These are phyloP conservation scores for Aplysina aerophoba DNA, from an alignment of 37 sponge, comb jelly and placozoan genomes.

Conservation along the genomic window DNA sequence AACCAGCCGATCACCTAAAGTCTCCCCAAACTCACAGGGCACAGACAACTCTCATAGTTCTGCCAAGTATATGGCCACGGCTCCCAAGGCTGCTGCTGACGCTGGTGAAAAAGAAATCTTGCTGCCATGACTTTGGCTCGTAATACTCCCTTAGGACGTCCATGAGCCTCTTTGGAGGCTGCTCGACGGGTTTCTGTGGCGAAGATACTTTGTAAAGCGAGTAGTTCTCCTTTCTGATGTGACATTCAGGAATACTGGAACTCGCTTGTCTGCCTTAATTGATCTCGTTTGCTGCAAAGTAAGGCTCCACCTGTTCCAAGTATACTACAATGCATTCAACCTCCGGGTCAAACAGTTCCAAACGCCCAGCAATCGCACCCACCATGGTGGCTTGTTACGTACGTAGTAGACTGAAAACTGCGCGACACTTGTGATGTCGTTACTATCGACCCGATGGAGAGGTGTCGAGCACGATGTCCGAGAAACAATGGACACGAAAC, in stretches of 20 bases:
- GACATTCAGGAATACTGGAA: background rate
- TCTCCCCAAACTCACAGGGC: background rate
- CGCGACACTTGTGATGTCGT: no score
- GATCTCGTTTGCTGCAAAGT: background rate
- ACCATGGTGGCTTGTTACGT: background rate
- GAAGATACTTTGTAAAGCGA: background rate
- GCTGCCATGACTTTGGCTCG: slow-evolving; percentile 25
- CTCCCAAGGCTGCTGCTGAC: background rate
- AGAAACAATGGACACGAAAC: no score
- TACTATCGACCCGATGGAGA: no score
- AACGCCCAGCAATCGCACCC: background rate
- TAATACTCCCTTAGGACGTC: background rate
- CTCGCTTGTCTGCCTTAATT: background rate
- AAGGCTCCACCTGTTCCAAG: background rate
- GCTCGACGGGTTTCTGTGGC: background rate
- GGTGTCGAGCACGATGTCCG: no score
- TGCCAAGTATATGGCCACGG: background rate
- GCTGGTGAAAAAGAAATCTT: background rate
- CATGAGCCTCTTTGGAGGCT: background rate
- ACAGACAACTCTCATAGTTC: background rate
- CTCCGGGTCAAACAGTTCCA: background rate
- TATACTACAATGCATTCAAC: background rate
- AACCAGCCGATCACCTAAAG: background rate
- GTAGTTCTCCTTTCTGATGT: background rate
- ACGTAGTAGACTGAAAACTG: background rate